Conservation (phyloP, 2,113 vertebrate genomes). For the Spermophilus dauricus region DNA sequence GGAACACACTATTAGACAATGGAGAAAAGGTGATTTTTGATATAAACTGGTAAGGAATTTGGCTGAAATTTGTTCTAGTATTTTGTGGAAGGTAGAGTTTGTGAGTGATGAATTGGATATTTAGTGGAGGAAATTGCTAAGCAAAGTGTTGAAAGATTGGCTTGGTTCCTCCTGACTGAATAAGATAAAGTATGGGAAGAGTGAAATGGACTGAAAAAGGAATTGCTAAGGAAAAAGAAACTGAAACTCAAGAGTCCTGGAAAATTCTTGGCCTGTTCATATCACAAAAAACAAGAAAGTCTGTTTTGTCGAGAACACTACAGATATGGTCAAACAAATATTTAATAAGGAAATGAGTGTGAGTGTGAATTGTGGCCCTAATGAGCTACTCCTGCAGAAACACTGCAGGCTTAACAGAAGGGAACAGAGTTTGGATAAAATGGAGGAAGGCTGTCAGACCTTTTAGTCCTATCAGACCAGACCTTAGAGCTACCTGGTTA, state of each 20-base stretch:
- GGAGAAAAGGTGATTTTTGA: background rate
- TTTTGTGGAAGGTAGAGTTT: background rate
- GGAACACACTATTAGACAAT: background rate
- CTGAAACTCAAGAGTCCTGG: background rate
- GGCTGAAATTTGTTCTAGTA: background rate
- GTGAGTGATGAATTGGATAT: background rate
- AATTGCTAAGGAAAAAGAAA: background rate
- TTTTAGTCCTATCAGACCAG: background rate
- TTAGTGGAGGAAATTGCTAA: conserved; percentile 14
- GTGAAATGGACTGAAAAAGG: background rate
- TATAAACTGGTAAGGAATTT: background rate
- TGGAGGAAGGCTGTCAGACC: background rate
- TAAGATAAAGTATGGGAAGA: background rate
- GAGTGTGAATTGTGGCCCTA: background rate
- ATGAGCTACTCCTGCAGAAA: background rate
- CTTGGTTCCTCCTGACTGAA: background rate
- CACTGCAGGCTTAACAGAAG: background rate
- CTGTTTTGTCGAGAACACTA: background rate
- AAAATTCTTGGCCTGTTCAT: background rate
- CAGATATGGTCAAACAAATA: background rate
- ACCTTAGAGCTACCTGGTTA: background rate
- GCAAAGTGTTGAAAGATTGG: background rate
- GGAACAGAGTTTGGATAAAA: background rate
- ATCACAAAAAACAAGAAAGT: background rate
- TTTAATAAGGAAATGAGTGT: background rate